These are phyloP conservation scores for Xerus rutilus DNA, from an alignment of 2,797 vertebrate genomes.

Conservation along the genomic window DNA sequence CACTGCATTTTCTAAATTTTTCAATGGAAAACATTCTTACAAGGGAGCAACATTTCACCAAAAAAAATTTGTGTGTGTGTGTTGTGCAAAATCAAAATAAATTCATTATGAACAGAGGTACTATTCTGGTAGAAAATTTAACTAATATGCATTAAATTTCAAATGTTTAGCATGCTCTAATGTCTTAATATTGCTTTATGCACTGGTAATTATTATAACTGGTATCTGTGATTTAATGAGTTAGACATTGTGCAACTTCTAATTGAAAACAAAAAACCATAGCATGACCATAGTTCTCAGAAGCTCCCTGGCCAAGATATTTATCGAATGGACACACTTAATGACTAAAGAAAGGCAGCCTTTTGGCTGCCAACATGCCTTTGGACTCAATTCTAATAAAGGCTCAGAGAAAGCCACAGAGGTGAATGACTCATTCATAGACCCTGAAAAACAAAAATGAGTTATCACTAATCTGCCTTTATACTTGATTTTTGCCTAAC, in stretches of 20 bases:
- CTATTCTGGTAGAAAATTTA: neutral
- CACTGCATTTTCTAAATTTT: neutral
- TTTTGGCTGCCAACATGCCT: neutral
- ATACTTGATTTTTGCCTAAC: neutral
- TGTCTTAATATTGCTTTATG: neutral
- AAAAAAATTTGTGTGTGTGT: neutral
- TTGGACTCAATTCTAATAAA: neutral
- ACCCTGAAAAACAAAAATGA: constrained; percentile 46
- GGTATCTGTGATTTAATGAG: constrained; percentile 34
- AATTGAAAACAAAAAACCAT: constrained; percentile 68
- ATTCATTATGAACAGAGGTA: neutral
- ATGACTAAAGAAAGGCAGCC: neutral
- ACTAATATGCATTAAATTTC: neutral
- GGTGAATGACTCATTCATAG: neutral
- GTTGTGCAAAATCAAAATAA: neutral
- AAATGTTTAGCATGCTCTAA: constrained; percentile 7
- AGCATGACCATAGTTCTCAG: constrained; percentile 55
- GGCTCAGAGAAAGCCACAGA: neutral
- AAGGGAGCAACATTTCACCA: neutral
- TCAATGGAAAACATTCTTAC: neutral
- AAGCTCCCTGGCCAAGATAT: constrained; percentile 41
- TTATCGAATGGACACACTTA: neutral
- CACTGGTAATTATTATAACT: neutral
- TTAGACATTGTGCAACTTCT: constrained; percentile 27
- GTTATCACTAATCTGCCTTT: neutral